Conservation (phyloP, 2,888 invertebrate species). For the Orthosia gothica region DNA sequence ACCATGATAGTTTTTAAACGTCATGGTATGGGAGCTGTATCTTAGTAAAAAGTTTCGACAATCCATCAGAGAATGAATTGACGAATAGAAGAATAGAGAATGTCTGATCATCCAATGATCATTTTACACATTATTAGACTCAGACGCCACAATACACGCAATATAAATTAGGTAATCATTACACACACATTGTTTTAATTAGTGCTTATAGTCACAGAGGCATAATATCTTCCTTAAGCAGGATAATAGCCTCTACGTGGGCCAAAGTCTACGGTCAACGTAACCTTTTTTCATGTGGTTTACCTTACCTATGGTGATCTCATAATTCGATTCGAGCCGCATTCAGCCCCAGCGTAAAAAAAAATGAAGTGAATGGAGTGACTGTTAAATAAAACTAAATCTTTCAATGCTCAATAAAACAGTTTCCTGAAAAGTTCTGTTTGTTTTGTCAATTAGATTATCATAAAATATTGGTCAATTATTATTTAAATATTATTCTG, state of each 20-base stretch:
- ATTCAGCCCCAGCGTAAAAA: too few species aligned
- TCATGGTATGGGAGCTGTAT: too few species aligned
- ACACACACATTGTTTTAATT: constrained; percentile 20
- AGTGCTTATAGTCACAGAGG: constrained; percentile 18
- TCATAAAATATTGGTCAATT: too few species aligned
- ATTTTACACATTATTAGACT: background rate
- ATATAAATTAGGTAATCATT: constrained; percentile 4
- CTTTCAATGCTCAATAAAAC: too few species aligned
- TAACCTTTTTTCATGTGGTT: constrained; percentile 4
- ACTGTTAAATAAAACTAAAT: too few species aligned
- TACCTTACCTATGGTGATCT: background rate
- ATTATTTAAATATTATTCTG: too few species aligned
- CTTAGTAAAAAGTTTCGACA: background rate
- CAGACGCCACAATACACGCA: background rate
- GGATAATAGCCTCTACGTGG: constrained; percentile 47
- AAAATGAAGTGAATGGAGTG: too few species aligned
- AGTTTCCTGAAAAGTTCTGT: too few species aligned
- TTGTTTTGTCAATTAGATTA: too few species aligned
- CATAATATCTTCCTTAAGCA: constrained; percentile 27
- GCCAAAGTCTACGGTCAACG: constrained; percentile 21
- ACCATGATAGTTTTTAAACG: too few species aligned
- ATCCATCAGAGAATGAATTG: background rate
- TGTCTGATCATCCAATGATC: background rate
- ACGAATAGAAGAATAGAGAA: background rate
- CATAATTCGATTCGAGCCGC: background rate